Base-by-base conservation (phyloP, 2,797 vertebrate genomes). In the Tolypeutes matacus region DNA sequence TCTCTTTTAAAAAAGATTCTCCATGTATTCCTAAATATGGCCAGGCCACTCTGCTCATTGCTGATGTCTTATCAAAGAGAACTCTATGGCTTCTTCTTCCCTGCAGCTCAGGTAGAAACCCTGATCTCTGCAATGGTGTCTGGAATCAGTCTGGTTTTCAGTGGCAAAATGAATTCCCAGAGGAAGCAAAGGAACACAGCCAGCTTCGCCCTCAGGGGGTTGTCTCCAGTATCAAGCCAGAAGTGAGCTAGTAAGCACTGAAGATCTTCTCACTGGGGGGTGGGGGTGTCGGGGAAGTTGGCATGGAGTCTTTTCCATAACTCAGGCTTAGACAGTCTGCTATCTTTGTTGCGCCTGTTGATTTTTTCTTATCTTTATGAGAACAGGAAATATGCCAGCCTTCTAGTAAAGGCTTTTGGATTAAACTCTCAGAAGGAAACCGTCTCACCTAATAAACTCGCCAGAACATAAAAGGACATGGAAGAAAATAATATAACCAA, bases 361-460 rank as follows among this genome's bases (percentile, higher is more conserved):
- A 95, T 78, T n/a, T 94, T 93, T 94, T 82, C 96, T 97, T 97
- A 96, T 97, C 96, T 96, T 97, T 96, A 97, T 84, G 86, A 94
- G 96, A 83, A 95, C 89, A 95, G 96, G 96, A 97, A 97, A 95
- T 86, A 93, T 27, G 11, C 31, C 60, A 75, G 85, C 70, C 94
- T 95, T 94, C 67, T 80, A 65, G 86, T 78, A 95, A 95, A 94
- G 91, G 75, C 31, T 20, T 96, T 93, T 72, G 70, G 94, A 93
- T 94, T 94, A 96, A 96, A 95, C 80, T 94, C 73, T 92, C 80
- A 89, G 83, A 95, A 95, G 94, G 91, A 92, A 97, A 95, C 91
- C n/a, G 86, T 83, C 34, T 95, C 91, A 96, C 96, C 96, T 96
- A 95, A 95, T 97, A 97, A 97, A 97, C 93, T 96, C 93, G 93